A percentile compares a stretch with the other conserved stretches of the same genome.
Conservation (phyloP, 2,113 vertebrate genomes). For the Sisor rabdophorus region DNA sequence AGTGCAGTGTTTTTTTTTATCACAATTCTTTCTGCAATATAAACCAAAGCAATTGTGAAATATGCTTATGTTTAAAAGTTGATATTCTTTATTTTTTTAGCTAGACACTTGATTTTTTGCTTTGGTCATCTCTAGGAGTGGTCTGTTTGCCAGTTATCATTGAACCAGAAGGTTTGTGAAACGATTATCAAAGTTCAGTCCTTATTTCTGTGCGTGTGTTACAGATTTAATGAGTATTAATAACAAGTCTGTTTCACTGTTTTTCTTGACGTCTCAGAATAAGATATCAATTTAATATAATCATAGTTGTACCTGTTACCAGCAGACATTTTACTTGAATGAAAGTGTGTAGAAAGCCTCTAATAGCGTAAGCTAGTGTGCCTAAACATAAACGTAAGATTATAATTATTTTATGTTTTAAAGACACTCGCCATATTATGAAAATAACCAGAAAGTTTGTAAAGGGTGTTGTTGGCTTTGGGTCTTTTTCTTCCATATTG, state of each 20-base stretch:
- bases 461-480: background rate
- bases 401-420: background rate
- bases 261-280: slow-evolving; percentile 18
- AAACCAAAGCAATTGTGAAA: background rate
- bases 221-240: slow-evolving; percentile 15
- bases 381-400: background rate
- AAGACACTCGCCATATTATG: background rate
- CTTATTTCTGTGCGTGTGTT: slow-evolving; percentile 1
- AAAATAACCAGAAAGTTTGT: background rate
- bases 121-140: slow-evolving; percentile 21
- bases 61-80: background rate
- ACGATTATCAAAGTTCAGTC: slow-evolving; percentile 42
- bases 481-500: background rate
- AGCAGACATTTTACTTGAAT: background rate
- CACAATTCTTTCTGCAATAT: background rate
- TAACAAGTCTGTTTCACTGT: slow-evolving; percentile 14
- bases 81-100: background rate
- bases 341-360: background rate
- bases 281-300: slow-evolving; percentile 16
- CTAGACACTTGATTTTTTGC: slow-evolving; percentile 3
- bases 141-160: slow-evolving; percentile 29
- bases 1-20: too few species aligned
- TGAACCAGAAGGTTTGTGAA: slow-evolving; percentile 1
- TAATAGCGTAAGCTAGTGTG: background rate
- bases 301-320: background rate